A percentile compares a stretch with the other conserved stretches of the same genome.
Evolutionary conservation across 35 echinoderm and acorn worm genomes (phyloP).

Genomic region (Hemicentrotus pulcherrimus): DNA sequence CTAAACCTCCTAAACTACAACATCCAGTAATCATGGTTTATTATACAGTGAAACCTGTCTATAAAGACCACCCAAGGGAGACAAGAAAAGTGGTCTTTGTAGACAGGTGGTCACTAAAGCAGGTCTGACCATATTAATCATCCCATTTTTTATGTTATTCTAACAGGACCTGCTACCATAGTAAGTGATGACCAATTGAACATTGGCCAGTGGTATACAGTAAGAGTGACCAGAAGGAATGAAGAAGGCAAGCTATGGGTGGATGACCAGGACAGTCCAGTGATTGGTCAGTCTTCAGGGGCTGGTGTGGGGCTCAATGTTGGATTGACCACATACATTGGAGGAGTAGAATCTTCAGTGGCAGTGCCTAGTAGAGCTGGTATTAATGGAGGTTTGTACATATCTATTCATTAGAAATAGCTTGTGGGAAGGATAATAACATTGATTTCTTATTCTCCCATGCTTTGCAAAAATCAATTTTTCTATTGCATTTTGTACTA

Average conservation of each 20-base stretch:
- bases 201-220: conserved; percentile 68
- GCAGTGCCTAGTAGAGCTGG: conserved; percentile 65
- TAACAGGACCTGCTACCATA: conserved; percentile 71
- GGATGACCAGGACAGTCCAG: conserved; percentile 55
- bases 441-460: too few species aligned
- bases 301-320: conserved; percentile 60
- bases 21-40: background rate
- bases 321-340: conserved; percentile 65
- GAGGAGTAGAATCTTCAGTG: conserved; percentile 66
- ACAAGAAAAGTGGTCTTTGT: too few species aligned
- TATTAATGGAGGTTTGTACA: conserved; percentile 66
- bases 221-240: conserved; percentile 60
- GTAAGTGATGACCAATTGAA: conserved; percentile 50
- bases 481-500: too few species aligned
- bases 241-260: conserved; percentile 61
- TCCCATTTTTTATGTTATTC: background rate
- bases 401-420: background rate
- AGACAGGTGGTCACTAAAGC: too few species aligned
- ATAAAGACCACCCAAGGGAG: too few species aligned
- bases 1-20: background rate
- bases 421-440: too few species aligned
- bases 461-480: too few species aligned
- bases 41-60: too few species aligned
- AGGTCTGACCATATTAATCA: too few species aligned
- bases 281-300: conserved; percentile 66